Base-by-base conservation (phyloP, 2,113 vertebrate genomes). In the Thunnus thynnus region DNA sequence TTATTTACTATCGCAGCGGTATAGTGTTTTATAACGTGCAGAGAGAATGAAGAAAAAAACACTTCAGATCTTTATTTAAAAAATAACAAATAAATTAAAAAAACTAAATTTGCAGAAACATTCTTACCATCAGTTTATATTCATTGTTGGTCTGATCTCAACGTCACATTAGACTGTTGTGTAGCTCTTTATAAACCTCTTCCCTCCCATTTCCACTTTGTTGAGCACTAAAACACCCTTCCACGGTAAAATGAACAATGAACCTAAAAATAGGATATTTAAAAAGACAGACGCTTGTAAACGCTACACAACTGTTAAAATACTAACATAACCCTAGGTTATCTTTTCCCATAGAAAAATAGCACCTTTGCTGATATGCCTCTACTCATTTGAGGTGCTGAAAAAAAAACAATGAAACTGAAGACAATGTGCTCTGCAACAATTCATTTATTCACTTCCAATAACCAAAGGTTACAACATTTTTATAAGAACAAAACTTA, bases 381-480 rank as follows among this genome's bases (percentile, higher is more conserved):
- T 30, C 1, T 16, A 5, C 27, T 51, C 5, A 25, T 62, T 56
- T 69, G 1, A 0, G 0, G 8, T 56, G 16, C 36, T 61, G 6
- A 48, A 60, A 76, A 73, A 81, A 8, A 12, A 3, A 4, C 18
- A 17, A 18, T 17, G 12, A 70, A 41, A 50, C 16, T 16, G 1
- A 84, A 58, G 18, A 57, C 3, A 32, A 7, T 6, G 30, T 82
- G 5, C 41, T 73, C 52, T 67, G 69, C 44, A 84, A 67, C n/a
- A 57, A 22, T n/a, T 51, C 0, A 8, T 91, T 92, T 89, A 87
- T 88, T 89, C 3, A 65, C 2, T 20, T n/a, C n/a, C 48, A 70
- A 32, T 12, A 30, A 78, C 11, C 46, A 41, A 44, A 5, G 14
- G 1, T 5, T 48, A 84, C 73, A 81, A 72, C 72, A 73, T 41